Conservation (phyloP, 2,888 invertebrate species). For the Coenonympha arcania region DNA sequence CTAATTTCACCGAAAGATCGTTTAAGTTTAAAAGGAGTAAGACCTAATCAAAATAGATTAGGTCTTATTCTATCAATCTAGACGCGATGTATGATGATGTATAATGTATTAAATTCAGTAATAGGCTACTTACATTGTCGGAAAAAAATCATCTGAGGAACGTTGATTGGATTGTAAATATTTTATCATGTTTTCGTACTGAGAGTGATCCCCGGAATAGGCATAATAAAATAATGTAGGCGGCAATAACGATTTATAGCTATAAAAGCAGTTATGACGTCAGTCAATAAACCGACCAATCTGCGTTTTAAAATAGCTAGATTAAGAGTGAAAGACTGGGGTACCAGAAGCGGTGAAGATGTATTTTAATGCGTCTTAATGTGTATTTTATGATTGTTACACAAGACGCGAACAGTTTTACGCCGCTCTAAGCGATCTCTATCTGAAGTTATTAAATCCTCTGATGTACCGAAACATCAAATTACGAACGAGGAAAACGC, state of each 20-base stretch:
- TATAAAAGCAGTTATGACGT: conserved; percentile 68
- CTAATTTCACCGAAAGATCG: neutral
- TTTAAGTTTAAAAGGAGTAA: neutral
- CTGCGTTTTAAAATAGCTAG: conserved; percentile 69
- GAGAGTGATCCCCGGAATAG: conserved; percentile 46
- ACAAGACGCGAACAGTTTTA: conserved; percentile 68
- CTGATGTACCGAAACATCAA: conserved; percentile 71
- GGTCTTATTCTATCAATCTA: conserved; percentile 23
- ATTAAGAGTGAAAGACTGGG: conserved; percentile 65
- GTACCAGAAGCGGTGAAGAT: conserved; percentile 50
- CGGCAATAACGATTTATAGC: conserved; percentile 64
- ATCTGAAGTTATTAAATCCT: conserved; percentile 70
- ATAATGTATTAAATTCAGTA: conserved; percentile 31
- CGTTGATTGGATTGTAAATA: conserved; percentile 45
- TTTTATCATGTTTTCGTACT: conserved; percentile 47
- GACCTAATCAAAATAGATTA: neutral
- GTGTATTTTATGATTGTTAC: conserved; percentile 73
- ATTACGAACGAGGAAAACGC: conserved; percentile 70
- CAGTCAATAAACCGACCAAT: conserved; percentile 65
- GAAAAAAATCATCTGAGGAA: conserved; percentile 40
- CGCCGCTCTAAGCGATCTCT: conserved; percentile 68
- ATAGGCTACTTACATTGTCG: conserved; percentile 35
- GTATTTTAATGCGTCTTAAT: conserved; percentile 71
- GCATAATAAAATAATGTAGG: conserved; percentile 63
- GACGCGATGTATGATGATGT: conserved; percentile 33